Conservation (phyloP, 2,888 invertebrate species). For the Pasiphila rectangulata region DNA sequence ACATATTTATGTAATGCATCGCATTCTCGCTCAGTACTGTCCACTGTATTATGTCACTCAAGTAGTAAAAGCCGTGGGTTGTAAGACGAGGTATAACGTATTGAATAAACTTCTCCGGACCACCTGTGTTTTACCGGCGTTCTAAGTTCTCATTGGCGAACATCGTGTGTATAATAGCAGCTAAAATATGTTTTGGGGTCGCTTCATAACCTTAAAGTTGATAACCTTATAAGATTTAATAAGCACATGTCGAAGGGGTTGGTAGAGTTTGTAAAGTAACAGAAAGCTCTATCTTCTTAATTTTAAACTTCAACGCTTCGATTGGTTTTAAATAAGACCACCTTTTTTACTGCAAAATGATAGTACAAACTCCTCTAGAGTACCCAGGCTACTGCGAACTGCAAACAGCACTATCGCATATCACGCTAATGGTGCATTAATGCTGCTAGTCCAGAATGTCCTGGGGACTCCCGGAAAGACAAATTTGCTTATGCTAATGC, state of each 20-base stretch:
- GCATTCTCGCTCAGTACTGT: conserved; percentile 8
- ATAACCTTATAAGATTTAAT: too few species aligned
- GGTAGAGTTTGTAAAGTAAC: too few species aligned
- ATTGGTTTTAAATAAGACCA: too few species aligned
- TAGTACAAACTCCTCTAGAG: too few species aligned
- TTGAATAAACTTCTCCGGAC: neutral
- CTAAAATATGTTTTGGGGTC: too few species aligned
- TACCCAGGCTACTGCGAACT: neutral
- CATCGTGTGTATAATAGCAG: neutral
- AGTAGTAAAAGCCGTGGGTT: conserved; percentile 5
- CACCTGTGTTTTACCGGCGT: neutral
- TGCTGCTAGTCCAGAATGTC: conserved; percentile 6
- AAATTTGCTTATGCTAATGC: conserved; percentile 29
- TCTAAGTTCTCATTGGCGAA: neutral
- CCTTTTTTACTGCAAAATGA: too few species aligned
- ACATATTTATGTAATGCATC: conserved; percentile 17
- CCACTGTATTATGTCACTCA: conserved; percentile 5
- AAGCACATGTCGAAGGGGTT: too few species aligned
- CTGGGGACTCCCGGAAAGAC: conserved; percentile 13
- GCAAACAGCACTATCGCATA: conserved; percentile 11
- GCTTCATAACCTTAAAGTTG: too few species aligned
- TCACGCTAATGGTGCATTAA: conserved; percentile 22
- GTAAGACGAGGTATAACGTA: neutral
- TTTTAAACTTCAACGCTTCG: too few species aligned
- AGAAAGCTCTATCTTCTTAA: too few species aligned